These are phyloP conservation scores for Brachystomella parvula DNA, from an alignment of 1,140 invertebrate species.

Conservation along the genomic window DNA sequence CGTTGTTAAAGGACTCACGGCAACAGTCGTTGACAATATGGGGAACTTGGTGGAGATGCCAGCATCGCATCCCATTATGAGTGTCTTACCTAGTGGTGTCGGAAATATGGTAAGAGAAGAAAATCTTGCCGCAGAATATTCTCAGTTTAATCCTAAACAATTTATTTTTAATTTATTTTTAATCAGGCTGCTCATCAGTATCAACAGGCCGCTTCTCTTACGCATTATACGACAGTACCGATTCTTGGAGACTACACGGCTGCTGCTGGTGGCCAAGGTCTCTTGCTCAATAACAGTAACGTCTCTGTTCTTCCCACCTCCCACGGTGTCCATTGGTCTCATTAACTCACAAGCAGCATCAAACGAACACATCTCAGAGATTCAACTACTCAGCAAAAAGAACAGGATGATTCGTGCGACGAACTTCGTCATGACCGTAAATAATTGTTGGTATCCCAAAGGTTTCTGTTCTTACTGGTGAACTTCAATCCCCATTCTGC, in stretches of 20 bases:
- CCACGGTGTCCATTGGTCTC: conserved; percentile 30
- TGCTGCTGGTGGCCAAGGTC: conserved; percentile 22
- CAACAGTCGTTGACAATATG: conserved; percentile 26
- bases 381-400: too few relatives aligned
- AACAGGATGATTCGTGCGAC: too few relatives aligned
- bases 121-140: neutral
- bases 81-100: conserved; percentile 17
- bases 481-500: too few relatives aligned
- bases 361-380: neutral
- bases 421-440: too few relatives aligned
- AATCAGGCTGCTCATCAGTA: conserved; percentile 17
- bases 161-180: conserved; percentile 3
- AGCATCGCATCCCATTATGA: conserved; percentile 16
- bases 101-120: conserved; percentile 14
- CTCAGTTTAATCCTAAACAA: neutral
- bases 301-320: conserved; percentile 24
- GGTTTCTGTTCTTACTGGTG: too few relatives aligned
- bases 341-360: conserved; percentile 10
- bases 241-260: conserved; percentile 29
- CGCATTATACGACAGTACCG: conserved; percentile 30
- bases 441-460: too few relatives aligned
- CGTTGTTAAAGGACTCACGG: conserved; percentile 24
- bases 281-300: conserved; percentile 35
- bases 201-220: conserved; percentile 23
- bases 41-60: conserved; percentile 25